These are phyloP conservation scores for Prochilodus magdalenae DNA, from an alignment of 2,113 vertebrate species.

Conservation along the genomic window DNA sequence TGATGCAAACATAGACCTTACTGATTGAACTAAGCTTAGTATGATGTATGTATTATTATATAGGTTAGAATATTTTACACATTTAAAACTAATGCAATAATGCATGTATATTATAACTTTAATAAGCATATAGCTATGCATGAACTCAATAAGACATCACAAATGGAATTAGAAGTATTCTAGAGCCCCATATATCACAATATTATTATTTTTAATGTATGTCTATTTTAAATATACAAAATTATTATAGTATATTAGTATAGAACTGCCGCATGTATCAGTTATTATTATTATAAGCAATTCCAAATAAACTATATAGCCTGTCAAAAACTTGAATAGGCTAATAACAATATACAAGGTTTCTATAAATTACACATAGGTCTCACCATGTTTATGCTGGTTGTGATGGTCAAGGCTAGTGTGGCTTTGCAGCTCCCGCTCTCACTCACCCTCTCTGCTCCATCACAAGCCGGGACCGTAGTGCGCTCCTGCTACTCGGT, in stretches of 20 bases:
- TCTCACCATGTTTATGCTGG: constrained; percentile 72
- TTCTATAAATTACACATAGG: background rate
- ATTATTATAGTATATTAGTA: no score
- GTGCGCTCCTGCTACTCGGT: constrained; percentile 55
- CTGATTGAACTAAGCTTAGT: background rate
- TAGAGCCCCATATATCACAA: no score
- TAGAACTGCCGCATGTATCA: no score
- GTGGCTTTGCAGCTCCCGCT: constrained; percentile 14
- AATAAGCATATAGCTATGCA: no score
- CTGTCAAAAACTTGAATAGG: background rate
- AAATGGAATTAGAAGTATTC: no score
- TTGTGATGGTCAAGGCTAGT: constrained; percentile 36
- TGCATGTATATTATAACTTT: no score
- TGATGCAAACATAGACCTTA: constrained; percentile 36
- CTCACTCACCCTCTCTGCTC: constrained; percentile 65
- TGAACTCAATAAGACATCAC: no score
- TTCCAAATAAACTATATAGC: background rate
- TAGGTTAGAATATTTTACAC: background rate
- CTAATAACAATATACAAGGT: background rate
- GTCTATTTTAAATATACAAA: no score
- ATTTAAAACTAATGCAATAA: no score
- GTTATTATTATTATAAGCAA: background rate
- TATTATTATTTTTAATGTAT: background rate
- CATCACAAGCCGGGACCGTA: constrained; percentile 55
- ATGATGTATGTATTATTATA: background rate